Percentiles rank a stretch among this genome's conserved stretches.
Conservation (phyloP, 2,797 vertebrate species). For the Gambusia yucatana region DNA sequence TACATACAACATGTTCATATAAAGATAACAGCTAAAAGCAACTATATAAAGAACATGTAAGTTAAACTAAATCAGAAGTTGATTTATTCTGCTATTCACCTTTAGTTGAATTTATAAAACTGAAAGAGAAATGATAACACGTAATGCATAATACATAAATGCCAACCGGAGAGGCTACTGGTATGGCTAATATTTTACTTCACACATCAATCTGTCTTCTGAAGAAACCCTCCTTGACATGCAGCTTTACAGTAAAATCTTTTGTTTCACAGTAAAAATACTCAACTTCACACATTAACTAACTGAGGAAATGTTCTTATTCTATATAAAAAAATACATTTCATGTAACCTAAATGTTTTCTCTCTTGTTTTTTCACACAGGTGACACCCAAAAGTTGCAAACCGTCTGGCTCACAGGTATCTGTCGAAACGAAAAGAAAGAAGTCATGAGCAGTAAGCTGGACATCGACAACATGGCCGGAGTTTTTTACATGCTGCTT, state of each 20-base stretch:
- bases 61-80: conserved; percentile 14
- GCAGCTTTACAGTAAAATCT: neutral
- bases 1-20: neutral
- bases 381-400: conserved; percentile 97
- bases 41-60: neutral
- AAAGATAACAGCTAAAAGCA: neutral
- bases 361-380: conserved; percentile 52
- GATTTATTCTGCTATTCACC: neutral
- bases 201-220: neutral
- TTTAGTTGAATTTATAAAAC: conserved; percentile 24
- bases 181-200: neutral
- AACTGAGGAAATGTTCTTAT: conserved; percentile 20
- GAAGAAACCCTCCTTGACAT: neutral
- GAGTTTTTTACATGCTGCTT: conserved; percentile 98
- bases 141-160: conserved; percentile 4
- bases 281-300: neutral
- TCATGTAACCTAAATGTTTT: conserved; percentile 1
- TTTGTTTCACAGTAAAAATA: neutral
- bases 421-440: conserved; percentile 98
- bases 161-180: neutral
- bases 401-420: conserved; percentile 97
- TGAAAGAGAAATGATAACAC: conserved; percentile 3
- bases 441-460: conserved; percentile 99
- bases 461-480: conserved; percentile 99
- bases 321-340: neutral